Percentiles rank a stretch among this genome's conserved stretches.
phyloP scores from a whole-genome alignment of 2,797 vertebrate species.

The Pristis pectinata region DNA sequence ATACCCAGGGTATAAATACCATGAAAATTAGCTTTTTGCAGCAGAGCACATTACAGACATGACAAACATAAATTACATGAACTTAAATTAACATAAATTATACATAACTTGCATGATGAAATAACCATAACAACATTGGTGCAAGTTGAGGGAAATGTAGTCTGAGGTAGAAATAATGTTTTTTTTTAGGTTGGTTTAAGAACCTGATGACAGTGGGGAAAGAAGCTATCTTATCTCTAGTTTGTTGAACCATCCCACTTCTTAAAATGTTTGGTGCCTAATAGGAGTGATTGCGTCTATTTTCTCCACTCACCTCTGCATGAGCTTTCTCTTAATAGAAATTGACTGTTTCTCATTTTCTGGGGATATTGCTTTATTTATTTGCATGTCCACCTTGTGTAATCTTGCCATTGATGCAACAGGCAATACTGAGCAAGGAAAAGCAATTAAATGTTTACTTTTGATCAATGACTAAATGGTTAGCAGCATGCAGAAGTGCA shows the following conservation, averaged over 20 bases:
- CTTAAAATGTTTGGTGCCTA: background rate
- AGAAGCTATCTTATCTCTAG: background rate
- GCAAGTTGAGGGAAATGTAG: too few relatives aligned
- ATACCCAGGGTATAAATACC: too few relatives aligned
- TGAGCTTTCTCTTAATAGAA: background rate
- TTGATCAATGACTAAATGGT: background rate
- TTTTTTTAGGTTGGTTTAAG: too few relatives aligned
- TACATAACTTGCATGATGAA: too few relatives aligned
- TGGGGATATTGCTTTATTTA: background rate
- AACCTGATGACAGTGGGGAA: too few relatives aligned
- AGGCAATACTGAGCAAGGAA: background rate
- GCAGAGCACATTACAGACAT: too few relatives aligned
- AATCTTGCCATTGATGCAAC: background rate
- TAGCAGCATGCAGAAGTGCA: background rate
- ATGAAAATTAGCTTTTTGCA: too few relatives aligned
- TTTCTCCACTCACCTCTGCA: background rate
- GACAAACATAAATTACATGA: too few relatives aligned
- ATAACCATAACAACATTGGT: too few relatives aligned
- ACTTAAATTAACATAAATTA: too few relatives aligned
- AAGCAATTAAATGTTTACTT: background rate
- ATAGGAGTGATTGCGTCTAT: too few relatives aligned
- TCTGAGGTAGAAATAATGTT: too few relatives aligned
- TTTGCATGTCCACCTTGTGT: background rate
- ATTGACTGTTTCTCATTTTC: background rate
- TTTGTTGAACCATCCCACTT: background rate